Conservation (phyloP, 2,797 vertebrate genomes). For the Sibirionetta formosa region DNA sequence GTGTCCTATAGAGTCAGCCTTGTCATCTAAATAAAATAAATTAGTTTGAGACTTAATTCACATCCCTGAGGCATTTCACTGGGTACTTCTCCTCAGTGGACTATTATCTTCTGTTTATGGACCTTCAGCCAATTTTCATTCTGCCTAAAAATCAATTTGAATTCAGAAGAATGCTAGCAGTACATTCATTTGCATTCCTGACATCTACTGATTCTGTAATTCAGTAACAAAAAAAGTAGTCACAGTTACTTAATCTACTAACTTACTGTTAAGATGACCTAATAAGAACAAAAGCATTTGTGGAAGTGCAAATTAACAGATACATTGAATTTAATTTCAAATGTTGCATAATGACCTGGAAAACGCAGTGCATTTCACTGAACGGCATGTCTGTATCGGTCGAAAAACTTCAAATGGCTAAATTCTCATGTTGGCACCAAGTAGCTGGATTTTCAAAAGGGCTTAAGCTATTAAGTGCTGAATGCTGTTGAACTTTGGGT, state of each 20-base stretch:
- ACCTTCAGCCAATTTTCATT: neutral
- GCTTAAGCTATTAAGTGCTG: neutral
- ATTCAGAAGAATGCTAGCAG: neutral
- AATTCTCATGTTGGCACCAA: neutral
- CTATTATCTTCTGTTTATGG: conserved; percentile 17
- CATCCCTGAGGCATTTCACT: neutral
- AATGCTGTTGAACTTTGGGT: neutral
- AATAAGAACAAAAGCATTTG: neutral
- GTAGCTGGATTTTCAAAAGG: conserved; percentile 10
- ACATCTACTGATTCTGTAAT: neutral
- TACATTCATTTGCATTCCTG: conserved; percentile 9
- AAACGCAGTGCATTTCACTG: neutral
- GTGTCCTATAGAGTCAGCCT: neutral
- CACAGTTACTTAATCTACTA: neutral
- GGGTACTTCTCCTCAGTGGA: neutral
- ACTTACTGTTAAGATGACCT: neutral
- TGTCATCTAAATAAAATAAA: conserved; percentile 23
- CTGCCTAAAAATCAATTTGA: conserved; percentile 23
- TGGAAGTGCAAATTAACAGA: neutral
- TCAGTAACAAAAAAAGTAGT: neutral
- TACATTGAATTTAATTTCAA: neutral
- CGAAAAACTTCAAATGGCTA: neutral
- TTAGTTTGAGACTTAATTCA: neutral
- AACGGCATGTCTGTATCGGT: neutral
- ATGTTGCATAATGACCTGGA: neutral